A percentile compares a stretch with the other conserved stretches of the same genome.
These are phyloP conservation scores for Poeciliopsis presidionis DNA, from an alignment of 2,797 vertebrate genomes.

Conservation along the genomic window DNA sequence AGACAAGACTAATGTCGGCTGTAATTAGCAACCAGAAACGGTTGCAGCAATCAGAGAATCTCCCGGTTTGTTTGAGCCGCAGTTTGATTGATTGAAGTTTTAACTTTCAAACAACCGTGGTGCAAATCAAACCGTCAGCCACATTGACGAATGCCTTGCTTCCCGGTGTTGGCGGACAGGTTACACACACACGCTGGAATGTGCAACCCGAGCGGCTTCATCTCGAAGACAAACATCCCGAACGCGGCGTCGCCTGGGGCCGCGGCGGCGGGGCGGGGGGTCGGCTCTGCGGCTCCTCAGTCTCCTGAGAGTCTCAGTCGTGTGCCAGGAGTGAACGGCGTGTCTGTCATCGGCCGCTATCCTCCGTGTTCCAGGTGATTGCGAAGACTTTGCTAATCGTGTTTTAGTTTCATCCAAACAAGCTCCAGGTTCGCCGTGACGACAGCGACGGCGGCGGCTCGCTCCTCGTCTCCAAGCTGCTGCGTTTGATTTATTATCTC, in stretches of 20 bases:
- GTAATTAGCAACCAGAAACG: slow-evolving; percentile 15
- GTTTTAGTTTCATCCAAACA: slow-evolving; percentile 52
- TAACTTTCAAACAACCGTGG: background rate
- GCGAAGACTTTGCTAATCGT: slow-evolving; percentile 19
- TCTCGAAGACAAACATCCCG: slow-evolving; percentile 46
- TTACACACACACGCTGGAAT: slow-evolving; percentile 51
- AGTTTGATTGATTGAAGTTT: slow-evolving; percentile 5
- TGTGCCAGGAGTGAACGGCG: slow-evolving; percentile 41
- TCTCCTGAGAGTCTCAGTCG: slow-evolving; percentile 51
- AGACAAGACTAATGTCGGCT: slow-evolving; percentile 32
- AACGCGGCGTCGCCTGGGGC: slow-evolving; percentile 44
- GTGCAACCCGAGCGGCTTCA: slow-evolving; percentile 41
- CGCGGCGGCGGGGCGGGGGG: background rate
- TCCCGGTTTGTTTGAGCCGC: background rate
- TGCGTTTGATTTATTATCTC: slow-evolving; percentile 64
- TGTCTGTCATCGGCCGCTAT: slow-evolving; percentile 29
- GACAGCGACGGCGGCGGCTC: slow-evolving; percentile 25
- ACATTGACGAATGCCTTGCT: slow-evolving; percentile 22
- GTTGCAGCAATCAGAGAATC: background rate
- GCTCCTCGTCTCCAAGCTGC: slow-evolving; percentile 37
- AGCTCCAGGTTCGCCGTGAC: slow-evolving; percentile 29
- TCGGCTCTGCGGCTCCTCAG: slow-evolving; percentile 41
- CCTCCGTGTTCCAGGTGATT: slow-evolving; percentile 51
- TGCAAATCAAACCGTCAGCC: slow-evolving; percentile 29
- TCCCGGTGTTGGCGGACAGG: slow-evolving; percentile 27